Evolutionary conservation across 2,888 invertebrate genomes (phyloP).

Genomic region (Cheilosia pagana): DNA sequence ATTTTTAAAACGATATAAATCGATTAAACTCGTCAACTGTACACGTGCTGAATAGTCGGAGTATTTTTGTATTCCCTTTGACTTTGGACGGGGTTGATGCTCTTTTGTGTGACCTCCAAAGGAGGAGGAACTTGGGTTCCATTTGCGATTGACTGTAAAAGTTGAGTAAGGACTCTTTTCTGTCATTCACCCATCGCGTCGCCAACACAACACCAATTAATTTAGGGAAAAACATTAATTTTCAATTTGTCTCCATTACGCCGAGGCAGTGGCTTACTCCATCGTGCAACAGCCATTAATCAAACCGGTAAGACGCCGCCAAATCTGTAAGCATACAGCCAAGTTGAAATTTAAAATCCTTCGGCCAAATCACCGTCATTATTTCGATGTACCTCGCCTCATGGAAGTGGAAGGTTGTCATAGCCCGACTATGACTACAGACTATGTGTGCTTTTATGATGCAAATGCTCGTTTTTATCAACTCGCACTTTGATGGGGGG

Average conservation of each 20-base stretch:
- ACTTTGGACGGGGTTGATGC: background rate
- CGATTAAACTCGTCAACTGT: conserved; percentile 60
- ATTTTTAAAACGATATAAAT: conserved; percentile 62
- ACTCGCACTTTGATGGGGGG: conserved; percentile 30
- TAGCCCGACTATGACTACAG: background rate
- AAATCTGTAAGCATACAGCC: background rate
- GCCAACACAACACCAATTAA: conserved; percentile 10
- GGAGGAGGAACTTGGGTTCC: no score
- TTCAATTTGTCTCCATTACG: conserved; percentile 66
- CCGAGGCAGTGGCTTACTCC: conserved; percentile 11
- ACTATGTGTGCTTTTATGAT: conserved; percentile 43
- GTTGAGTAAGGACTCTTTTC: no score
- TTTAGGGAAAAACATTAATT: conserved; percentile 10
- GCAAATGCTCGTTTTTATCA: conserved; percentile 42
- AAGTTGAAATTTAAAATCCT: conserved; percentile 42
- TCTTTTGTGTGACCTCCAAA: no score
- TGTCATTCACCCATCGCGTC: background rate
- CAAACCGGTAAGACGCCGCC: conserved; percentile 46
- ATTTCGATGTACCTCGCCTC: conserved; percentile 33
- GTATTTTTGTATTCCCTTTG: conserved; percentile 19
- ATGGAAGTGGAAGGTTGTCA: background rate
- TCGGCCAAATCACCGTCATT: conserved; percentile 58
- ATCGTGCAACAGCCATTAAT: conserved; percentile 35
- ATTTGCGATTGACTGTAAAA: no score
- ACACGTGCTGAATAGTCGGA: conserved; percentile 13